These are phyloP conservation scores for Eurystomus gularis DNA, from an alignment of 2,113 vertebrate genomes.

Conservation along the genomic window DNA sequence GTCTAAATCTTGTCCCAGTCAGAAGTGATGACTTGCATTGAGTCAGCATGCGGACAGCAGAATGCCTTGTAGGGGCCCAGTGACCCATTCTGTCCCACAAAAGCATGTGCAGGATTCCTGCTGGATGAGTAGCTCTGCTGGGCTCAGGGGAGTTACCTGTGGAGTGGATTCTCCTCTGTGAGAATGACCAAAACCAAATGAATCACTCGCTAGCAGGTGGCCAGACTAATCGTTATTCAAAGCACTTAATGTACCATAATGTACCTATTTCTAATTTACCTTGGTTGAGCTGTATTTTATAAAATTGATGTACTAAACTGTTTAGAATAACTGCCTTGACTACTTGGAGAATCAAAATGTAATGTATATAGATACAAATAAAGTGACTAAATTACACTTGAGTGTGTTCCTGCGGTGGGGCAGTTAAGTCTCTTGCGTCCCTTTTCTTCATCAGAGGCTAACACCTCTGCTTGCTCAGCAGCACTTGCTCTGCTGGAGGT, in stretches of 20 bases:
- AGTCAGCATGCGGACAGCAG: neutral
- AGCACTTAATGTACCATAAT: conserved; percentile 75
- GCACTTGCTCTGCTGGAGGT: neutral
- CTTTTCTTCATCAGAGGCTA: neutral
- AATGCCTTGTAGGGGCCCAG: conserved; percentile 25
- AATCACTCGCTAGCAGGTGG: conserved; percentile 33
- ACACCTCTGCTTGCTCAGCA: neutral
- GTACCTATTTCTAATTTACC: conserved; percentile 75
- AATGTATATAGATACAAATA: conserved; percentile 76
- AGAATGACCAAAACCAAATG: conserved; percentile 14
- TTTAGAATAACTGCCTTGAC: conserved; percentile 67
- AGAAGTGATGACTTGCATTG: conserved; percentile 10
- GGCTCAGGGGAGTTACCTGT: neutral
- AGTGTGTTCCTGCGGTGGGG: neutral
- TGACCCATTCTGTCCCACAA: neutral
- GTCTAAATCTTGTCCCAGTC: conserved; percentile 25
- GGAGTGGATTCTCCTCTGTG: neutral
- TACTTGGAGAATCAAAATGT: conserved; percentile 71
- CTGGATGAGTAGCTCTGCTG: neutral
- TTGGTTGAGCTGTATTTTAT: conserved; percentile 76
- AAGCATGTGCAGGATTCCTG: neutral
- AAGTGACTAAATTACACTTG: conserved; percentile 57
- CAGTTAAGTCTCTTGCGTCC: neutral
- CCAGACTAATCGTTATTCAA: conserved; percentile 50
- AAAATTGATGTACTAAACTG: conserved; percentile 70